Percentiles rank a stretch among this genome's conserved stretches.
Evolutionary conservation across 2,113 vertebrate genomes (phyloP).

Genomic region (Athene cunicularia): DNA sequence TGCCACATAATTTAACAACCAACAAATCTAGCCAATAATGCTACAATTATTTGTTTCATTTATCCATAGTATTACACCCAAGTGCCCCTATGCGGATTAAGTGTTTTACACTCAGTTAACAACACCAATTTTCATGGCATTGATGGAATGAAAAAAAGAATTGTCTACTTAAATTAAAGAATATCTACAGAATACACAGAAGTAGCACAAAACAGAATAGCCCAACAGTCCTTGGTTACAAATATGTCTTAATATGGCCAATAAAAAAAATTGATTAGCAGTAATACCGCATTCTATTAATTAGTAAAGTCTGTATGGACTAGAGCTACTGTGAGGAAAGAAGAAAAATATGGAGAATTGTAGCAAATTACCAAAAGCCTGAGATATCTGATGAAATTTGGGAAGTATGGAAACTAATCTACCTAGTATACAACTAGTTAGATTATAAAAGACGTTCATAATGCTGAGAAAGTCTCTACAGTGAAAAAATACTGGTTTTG

Average conservation of each 20-base stretch:
- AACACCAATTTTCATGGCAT: neutral
- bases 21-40: neutral
- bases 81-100: accelerated
- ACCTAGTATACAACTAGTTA: neutral
- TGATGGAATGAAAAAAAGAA: neutral
- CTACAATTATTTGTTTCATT: neutral
- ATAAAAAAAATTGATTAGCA: neutral
- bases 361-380: neutral
- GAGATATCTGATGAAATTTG: neutral
- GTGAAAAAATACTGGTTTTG: neutral
- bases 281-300: neutral
- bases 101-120: neutral
- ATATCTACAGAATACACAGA: neutral
- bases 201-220: neutral
- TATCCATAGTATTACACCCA: neutral
- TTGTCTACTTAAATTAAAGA: neutral
- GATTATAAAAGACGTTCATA: neutral
- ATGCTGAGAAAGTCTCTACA: neutral
- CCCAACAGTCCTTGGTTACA: neutral
- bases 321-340: neutral
- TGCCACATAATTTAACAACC: neutral
- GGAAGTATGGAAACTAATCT: neutral
- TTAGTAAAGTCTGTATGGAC: neutral
- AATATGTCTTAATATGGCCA: neutral
- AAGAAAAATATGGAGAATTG: neutral